Conservation (phyloP, 1,140 invertebrate species). For the Cylas formicarius region DNA sequence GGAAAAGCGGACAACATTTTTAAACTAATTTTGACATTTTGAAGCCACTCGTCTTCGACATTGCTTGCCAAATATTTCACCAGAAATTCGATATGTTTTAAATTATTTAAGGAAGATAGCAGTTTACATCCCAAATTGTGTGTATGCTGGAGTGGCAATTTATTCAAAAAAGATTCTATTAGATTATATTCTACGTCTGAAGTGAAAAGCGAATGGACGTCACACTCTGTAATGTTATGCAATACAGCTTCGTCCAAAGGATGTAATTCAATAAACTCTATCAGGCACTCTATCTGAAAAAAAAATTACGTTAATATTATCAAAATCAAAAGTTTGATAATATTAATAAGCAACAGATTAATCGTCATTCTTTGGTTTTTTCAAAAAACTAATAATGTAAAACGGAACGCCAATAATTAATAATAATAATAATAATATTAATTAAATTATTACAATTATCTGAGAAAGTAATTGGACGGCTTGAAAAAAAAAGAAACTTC, state of each 20-base stretch:
- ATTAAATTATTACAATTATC: too few species aligned
- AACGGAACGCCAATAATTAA: too few species aligned
- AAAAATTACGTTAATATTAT: background rate
- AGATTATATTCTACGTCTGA: conserved; percentile 38
- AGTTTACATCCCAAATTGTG: too few species aligned
- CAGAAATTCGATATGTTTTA: too few species aligned
- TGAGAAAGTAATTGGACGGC: too few species aligned
- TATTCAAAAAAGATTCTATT: conserved; percentile 44
- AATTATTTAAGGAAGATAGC: too few species aligned
- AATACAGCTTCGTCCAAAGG: conserved; percentile 21
- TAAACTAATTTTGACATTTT: conserved; percentile 50
- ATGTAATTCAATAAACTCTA: conserved; percentile 26
- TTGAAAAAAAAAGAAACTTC: too few species aligned
- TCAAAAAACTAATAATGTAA: too few species aligned
- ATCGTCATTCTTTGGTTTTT: too few species aligned
- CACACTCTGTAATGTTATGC: conserved; percentile 41
- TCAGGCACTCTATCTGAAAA: conserved; percentile 26
- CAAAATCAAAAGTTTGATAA: background rate
- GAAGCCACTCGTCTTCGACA: conserved; percentile 44
- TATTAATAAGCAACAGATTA: too few species aligned
- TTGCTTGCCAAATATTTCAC: conserved; percentile 51
- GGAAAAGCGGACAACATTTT: conserved; percentile 55
- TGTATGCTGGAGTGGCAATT: conserved; percentile 47
- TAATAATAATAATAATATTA: too few species aligned
- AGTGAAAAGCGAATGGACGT: conserved; percentile 43